Conservation (phyloP, 2,113 vertebrate species). For the Oncorhynchus keta region DNA sequence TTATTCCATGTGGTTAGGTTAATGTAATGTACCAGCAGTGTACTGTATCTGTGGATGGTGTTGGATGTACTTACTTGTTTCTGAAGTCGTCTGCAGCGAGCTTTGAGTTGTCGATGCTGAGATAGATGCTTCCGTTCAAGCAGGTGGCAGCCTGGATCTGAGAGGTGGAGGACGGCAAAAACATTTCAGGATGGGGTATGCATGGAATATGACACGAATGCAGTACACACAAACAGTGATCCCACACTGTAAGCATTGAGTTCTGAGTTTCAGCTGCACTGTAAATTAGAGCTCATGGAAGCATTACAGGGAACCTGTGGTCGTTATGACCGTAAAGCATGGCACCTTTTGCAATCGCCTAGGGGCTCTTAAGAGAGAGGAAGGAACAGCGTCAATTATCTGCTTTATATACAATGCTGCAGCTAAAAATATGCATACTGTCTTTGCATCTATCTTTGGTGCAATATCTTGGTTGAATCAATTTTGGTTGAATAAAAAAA, state of each 20-base stretch:
- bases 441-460: no score
- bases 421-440: no score
- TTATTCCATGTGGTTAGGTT: background rate
- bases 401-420: no score
- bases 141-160: background rate
- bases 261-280: background rate
- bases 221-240: background rate
- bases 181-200: background rate
- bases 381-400: no score
- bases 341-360: no score
- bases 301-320: background rate
- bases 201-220: background rate
- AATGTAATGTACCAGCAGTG: no score
- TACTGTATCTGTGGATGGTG: no score
- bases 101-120: conserved; percentile 39
- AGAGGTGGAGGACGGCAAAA: background rate
- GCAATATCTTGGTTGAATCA: background rate
- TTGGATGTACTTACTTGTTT: conserved; percentile 34
- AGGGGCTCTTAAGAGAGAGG: no score
- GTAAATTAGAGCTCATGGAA: background rate
- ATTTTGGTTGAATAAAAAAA: background rate
- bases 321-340: background rate
- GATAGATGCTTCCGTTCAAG: background rate
- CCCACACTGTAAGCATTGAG: background rate
- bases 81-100: conserved; percentile 46